These are phyloP conservation scores for Eumerus sabulonum DNA, from an alignment of 2,888 invertebrate species.

Conservation along the genomic window DNA sequence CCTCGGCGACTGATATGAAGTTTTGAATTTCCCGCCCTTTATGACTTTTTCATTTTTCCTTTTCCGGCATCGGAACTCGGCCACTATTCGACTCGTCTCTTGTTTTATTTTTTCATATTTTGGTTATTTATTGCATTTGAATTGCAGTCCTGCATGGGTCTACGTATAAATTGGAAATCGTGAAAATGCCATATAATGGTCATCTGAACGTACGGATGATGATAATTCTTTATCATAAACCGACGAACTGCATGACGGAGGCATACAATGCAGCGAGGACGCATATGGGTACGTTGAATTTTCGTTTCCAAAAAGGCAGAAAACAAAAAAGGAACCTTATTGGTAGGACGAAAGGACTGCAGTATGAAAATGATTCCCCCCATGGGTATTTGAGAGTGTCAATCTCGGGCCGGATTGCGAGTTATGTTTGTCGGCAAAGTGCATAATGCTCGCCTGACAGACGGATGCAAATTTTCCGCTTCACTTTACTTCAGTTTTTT, in stretches of 20 bases:
- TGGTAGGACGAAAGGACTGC: too few species aligned
- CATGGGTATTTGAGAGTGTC: slow-evolving; percentile 42
- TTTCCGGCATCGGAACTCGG: neutral
- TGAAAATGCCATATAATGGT: slow-evolving; percentile 53
- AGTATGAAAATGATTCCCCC: slow-evolving; percentile 29
- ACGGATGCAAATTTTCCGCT: neutral
- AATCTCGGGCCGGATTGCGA: slow-evolving; percentile 38
- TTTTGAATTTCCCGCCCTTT: slow-evolving; percentile 34
- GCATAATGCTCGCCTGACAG: neutral
- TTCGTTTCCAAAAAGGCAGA: neutral
- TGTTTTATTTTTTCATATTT: slow-evolving; percentile 36
- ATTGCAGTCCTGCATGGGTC: neutral
- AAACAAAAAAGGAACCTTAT: slow-evolving; percentile 4
- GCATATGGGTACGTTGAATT: neutral
- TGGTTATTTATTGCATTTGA: slow-evolving; percentile 59
- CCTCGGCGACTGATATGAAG: slow-evolving; percentile 42
- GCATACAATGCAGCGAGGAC: too few species aligned
- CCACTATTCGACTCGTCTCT: slow-evolving; percentile 4
- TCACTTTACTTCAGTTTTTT: neutral
- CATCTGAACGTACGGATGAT: slow-evolving; percentile 23
- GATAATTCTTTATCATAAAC: slow-evolving; percentile 31
- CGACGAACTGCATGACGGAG: neutral
- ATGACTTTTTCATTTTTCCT: slow-evolving; percentile 5
- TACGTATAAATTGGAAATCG: slow-evolving; percentile 26
- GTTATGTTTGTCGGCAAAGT: slow-evolving; percentile 21